phyloP scores from a whole-genome alignment of 2,888 invertebrate species.

The Cistogaster globosa region DNA sequence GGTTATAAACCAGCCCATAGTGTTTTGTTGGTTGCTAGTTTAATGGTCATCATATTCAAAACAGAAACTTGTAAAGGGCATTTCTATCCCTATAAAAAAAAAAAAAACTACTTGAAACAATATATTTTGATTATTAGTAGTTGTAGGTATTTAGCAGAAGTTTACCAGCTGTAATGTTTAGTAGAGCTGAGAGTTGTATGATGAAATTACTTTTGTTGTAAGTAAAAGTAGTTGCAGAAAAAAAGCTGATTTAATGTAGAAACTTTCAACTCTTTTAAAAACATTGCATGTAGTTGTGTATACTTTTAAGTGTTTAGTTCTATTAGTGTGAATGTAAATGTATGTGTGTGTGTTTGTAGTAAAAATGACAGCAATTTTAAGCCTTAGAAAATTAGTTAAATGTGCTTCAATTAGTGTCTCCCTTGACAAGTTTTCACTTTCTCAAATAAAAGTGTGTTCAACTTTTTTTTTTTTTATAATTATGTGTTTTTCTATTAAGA shows the following conservation, averaged over 20 bases:
- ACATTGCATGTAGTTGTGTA: background rate
- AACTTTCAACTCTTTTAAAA: conserved; percentile 32
- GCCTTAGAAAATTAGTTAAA: conserved; percentile 70
- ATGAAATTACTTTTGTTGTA: conserved; percentile 42
- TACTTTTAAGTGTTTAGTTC: background rate
- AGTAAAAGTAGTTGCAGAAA: conserved; percentile 33
- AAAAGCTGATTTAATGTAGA: too few species aligned
- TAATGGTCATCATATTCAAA: conserved; percentile 50
- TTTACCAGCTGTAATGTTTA: conserved; percentile 18
- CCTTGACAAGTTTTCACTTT: conserved; percentile 50
- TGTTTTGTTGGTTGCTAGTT: conserved; percentile 26
- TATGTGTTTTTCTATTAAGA: background rate
- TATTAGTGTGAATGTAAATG: too few species aligned
- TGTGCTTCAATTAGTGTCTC: conserved; percentile 73
- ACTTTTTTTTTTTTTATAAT: conserved; percentile 24
- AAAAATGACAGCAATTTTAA: conserved; percentile 35
- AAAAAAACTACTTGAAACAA: too few species aligned
- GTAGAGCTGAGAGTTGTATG: conserved; percentile 28
- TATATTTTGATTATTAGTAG: conserved; percentile 49
- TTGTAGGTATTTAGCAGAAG: conserved; percentile 47
- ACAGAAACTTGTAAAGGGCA: conserved; percentile 35
- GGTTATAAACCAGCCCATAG: conserved; percentile 10
- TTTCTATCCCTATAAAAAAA: conserved; percentile 5
- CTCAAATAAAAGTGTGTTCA: conserved; percentile 24
- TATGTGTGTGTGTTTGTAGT: background rate